A percentile compares a stretch with the other conserved stretches of the same genome.
Conservation (phyloP, 37 sponge, comb jelly and placozoan species). For the Cladorhizidae sp. region DNA sequence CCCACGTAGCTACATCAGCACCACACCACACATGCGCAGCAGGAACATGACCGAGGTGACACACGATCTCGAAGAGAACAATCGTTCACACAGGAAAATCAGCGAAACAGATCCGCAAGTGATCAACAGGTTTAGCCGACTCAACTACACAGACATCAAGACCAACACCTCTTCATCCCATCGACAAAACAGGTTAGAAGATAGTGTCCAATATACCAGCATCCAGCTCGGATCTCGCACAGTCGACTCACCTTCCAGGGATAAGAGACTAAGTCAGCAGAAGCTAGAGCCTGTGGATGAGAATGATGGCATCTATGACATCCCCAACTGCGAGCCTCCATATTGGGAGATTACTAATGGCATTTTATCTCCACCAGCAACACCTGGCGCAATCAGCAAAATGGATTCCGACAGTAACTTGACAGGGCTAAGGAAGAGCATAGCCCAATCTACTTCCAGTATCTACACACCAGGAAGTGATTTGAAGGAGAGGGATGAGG, state of each 20-base stretch:
- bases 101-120: neutral
- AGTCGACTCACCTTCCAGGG: neutral
- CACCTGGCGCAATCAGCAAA: neutral
- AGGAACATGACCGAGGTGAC: slow-evolving; percentile 27
- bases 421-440: neutral
- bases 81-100: neutral
- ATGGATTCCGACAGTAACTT: neutral
- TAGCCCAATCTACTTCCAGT: slow-evolving; percentile 19
- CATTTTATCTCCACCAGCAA: neutral
- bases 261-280: neutral
- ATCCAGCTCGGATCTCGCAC: neutral
- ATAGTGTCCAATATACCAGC: neutral
- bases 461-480: slow-evolving; percentile 36
- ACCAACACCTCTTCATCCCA: slow-evolving; percentile 1
- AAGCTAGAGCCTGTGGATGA: slow-evolving; percentile 23
- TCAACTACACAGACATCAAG: neutral
- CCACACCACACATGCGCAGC: neutral
- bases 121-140: neutral
- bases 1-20: neutral
- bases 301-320: slow-evolving; percentile 36
- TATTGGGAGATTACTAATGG: slow-evolving; percentile 18
- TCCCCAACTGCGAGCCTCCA: slow-evolving; percentile 22
- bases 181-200: slow-evolving; percentile 4
- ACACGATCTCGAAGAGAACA: neutral
- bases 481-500: slow-evolving; percentile 31